Conservation (phyloP, 2,888 invertebrate species). For the Marronus borbonicus region DNA sequence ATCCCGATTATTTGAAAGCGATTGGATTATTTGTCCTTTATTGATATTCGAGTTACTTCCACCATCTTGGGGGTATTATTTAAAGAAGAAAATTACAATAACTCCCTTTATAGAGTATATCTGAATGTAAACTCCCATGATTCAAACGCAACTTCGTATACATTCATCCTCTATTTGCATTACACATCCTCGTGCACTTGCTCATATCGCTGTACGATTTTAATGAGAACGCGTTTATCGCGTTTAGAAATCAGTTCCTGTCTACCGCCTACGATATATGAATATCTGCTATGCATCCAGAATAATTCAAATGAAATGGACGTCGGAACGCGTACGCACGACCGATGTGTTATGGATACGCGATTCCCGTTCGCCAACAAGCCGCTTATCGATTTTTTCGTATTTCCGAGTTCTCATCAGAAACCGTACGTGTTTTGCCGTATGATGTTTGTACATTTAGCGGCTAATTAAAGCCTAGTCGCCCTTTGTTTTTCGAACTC, state of each 20-base stretch:
- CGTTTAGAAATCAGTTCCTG: conserved; percentile 18
- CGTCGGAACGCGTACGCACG: not conserved
- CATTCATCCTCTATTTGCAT: too few species aligned
- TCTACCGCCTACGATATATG: conserved; percentile 4
- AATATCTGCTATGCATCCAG: conserved; percentile 25
- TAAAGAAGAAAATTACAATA: too few species aligned
- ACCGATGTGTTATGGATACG: not conserved
- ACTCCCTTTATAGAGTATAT: too few species aligned
- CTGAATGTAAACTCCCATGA: too few species aligned
- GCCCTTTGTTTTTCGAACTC: not conserved
- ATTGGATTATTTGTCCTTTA: too few species aligned
- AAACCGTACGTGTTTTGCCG: not conserved
- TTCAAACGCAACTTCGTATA: too few species aligned
- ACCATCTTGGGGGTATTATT: too few species aligned
- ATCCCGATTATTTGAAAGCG: too few species aligned
- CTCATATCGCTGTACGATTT: too few species aligned
- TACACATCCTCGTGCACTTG: too few species aligned
- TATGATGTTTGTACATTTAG: not conserved
- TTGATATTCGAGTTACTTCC: too few species aligned
- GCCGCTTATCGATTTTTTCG: not conserved
- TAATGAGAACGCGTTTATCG: not conserved
- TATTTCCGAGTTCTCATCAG: conserved; percentile 12
- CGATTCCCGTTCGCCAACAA: too few species aligned
- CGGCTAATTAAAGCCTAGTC: not conserved
- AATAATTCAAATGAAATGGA: conserved; percentile 14